Percentiles rank a stretch among this genome's conserved stretches.
Conservation (phyloP, 2,113 vertebrate genomes). For the Phasianus colchicus region DNA sequence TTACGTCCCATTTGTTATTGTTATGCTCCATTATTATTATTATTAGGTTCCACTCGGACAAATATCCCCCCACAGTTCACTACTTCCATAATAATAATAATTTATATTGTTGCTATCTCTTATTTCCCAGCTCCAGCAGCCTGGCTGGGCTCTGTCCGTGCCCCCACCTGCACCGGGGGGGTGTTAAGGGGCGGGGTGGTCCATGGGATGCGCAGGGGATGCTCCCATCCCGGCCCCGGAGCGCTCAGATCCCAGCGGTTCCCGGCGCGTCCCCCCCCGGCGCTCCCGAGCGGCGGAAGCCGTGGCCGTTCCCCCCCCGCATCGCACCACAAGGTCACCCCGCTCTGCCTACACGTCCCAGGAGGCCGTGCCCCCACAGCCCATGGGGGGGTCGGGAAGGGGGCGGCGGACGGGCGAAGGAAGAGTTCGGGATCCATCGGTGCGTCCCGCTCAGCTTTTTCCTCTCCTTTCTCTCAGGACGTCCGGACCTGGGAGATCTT, state of each 20-base stretch:
- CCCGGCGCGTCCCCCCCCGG: not conserved
- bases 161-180: not conserved
- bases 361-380: not conserved
- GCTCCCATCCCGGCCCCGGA: not conserved
- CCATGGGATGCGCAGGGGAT: not conserved
- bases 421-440: too few relatives aligned
- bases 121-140: too few relatives aligned
- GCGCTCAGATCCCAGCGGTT: not conserved
- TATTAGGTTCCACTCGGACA: not conserved
- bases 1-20: too few relatives aligned
- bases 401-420: not conserved
- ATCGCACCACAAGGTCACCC: slow-evolving; percentile 19
- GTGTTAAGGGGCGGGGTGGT: not conserved
- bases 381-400: not conserved
- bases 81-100: too few relatives aligned
- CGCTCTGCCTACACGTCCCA: not conserved
- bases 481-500: fast-evolving
- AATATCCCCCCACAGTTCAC: too few relatives aligned
- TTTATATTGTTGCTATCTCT: too few relatives aligned
- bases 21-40: not conserved
- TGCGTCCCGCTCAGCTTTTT: fast-evolving
- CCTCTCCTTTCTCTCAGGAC: not conserved
- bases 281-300: not conserved
- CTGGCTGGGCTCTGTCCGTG: too few relatives aligned
- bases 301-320: not conserved